Evolutionary conservation across 2,113 vertebrate species (phyloP).

Genomic region (Falco punctatus): DNA sequence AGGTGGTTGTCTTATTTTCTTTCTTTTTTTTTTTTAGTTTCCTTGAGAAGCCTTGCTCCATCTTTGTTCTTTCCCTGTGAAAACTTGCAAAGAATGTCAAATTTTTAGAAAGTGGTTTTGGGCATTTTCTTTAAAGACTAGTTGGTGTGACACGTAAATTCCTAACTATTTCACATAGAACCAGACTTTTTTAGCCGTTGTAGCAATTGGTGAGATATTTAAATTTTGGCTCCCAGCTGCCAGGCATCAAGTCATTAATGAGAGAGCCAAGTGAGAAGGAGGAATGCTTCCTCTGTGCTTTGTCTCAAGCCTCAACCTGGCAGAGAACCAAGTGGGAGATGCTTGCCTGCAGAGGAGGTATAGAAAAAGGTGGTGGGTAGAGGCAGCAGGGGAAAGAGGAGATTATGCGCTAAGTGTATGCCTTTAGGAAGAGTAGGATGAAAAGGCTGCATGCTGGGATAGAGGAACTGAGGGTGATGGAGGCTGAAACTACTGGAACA

Average conservation of each 20-base stretch:
- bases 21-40: not conserved
- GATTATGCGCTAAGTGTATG: not conserved
- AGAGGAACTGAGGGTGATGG: not conserved
- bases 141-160: not conserved
- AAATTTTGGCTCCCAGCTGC: not conserved
- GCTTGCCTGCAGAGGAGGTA: not conserved
- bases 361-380: not conserved
- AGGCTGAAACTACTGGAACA: not conserved
- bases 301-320: too few species aligned
- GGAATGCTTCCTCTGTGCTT: not conserved
- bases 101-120: not conserved
- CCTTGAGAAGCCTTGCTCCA: not conserved
- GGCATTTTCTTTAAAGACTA: not conserved
- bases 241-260: not conserved
- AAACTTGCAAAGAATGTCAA: not conserved
- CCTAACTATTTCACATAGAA: not conserved
- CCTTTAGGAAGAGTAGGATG: not conserved
- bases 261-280: not conserved
- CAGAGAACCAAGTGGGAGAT: not conserved
- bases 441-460: not conserved
- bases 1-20: not conserved
- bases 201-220: not conserved
- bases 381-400: not conserved
- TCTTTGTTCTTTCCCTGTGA: not conserved
- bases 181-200: not conserved